Percentiles rank a stretch among this genome's conserved stretches.
phyloP scores from a whole-genome alignment of 2,888 invertebrate genomes.

The Salpingus planirostris region DNA sequence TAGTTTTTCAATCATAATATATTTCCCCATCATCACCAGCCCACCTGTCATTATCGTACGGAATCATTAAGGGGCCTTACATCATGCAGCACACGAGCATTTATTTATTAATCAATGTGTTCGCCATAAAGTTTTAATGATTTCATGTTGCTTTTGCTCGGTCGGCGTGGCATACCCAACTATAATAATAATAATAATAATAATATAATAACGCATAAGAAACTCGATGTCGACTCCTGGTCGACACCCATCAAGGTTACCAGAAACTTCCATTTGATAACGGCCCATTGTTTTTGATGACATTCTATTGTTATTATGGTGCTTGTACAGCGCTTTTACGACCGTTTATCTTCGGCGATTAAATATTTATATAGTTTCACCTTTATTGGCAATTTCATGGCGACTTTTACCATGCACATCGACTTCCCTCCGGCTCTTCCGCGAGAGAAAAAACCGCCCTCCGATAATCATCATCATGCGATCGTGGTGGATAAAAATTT shows the following conservation, averaged over 20 bases:
- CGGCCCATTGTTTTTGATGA: slow-evolving; percentile 8
- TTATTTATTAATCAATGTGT: slow-evolving; percentile 15
- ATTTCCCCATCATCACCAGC: background rate
- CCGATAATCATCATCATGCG: too few species aligned
- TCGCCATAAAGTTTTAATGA: slow-evolving; percentile 13
- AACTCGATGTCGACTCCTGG: too few species aligned
- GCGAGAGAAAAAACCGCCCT: too few species aligned
- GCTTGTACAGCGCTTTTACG: too few species aligned
- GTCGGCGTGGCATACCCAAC: too few species aligned
- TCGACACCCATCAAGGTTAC: slow-evolving; percentile 2
- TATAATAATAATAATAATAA: too few species aligned
- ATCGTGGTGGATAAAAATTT: too few species aligned
- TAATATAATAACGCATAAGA: too few species aligned
- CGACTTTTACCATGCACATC: too few species aligned
- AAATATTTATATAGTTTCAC: too few species aligned
- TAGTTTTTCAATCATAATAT: slow-evolving; percentile 2
- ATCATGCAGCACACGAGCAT: slow-evolving; percentile 6
- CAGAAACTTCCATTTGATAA: slow-evolving; percentile 4
- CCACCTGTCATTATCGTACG: slow-evolving; percentile 4
- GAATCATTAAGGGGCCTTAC: slow-evolving; percentile 7
- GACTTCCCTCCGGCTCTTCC: too few species aligned
- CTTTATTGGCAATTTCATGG: slow-evolving; percentile 4
- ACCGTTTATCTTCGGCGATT: too few species aligned
- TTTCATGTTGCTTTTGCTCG: slow-evolving; percentile 1
- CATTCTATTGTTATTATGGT: slow-evolving; percentile 4